Evolutionary conservation across 2,888 invertebrate species (phyloP), one percentile per base, ranked within the genome.

Genomic region (Acleris emargana): DNA sequence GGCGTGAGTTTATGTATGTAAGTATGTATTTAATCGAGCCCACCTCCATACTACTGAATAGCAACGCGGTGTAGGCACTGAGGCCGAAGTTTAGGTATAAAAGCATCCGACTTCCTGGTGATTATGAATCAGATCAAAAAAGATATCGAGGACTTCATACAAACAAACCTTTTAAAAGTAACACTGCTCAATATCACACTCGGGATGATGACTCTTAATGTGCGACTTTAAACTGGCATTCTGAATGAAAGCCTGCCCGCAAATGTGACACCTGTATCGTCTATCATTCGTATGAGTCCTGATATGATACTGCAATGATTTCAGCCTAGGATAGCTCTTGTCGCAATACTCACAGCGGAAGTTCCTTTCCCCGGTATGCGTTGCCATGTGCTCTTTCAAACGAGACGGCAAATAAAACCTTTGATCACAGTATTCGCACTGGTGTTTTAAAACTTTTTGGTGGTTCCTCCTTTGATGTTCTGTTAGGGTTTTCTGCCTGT

Each of bases 161-260:
- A 11, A 38, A 38, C 13, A 6, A 38, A 13, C 11, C 11, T 13
- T 13, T 38, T 76, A 87, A 72, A 86, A 89, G 67, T 87, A 89
- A 43, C 87, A 88, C 2, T 84, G 87, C 3, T 89, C 88, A 0
- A 90, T 81, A 71, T 89, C 90, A 71, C 89, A 90, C 51, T 90
- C 91, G 0, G 93, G 91, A 72, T 94, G 93, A 68, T 94, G 94
- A 7, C 88, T 93, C 61, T 94, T 94, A 58, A 94, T 92, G 76
- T 94, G 94, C 0, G 93, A 89, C 69, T 94, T 94, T 50, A 94
- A 72, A 69, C 94, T 94, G 0, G 94, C 91, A 58, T 94, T 93
- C 62, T 94, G 94, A 59, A 94, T 93, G 61, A 94, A 94, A 0
- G 93, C 93, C 52, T 93, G 93, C 1, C 87, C 91, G 67, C 94